Conservation (phyloP, 92 coral and sea anemone species). For the Umimayanthus kanabou region DNA sequence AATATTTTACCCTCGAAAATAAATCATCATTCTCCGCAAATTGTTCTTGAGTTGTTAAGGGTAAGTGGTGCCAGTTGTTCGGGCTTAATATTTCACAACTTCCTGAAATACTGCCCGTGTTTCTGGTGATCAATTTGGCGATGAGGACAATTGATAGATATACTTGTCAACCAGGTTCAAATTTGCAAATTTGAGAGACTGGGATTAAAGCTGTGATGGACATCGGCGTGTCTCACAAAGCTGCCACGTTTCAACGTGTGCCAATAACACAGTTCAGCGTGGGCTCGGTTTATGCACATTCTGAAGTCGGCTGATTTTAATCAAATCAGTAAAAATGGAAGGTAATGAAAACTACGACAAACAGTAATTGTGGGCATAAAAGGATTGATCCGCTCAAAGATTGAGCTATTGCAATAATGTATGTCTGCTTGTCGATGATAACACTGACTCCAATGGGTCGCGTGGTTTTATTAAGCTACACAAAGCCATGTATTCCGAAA, state of each 20-base stretch:
- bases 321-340: constrained; percentile 53
- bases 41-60: constrained; percentile 39
- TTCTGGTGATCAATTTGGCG: constrained; percentile 70
- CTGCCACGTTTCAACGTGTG: constrained; percentile 58
- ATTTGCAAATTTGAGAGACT: constrained; percentile 64
- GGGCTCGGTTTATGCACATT: constrained; percentile 31
- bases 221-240: constrained; percentile 61
- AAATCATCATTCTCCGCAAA: constrained; percentile 41
- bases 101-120: constrained; percentile 70
- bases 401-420: constrained; percentile 50
- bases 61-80: constrained; percentile 39
- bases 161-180: constrained; percentile 71
- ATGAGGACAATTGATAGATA: constrained; percentile 66
- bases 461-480: constrained; percentile 23
- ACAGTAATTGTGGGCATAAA: constrained; percentile 60
- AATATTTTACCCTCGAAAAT: constrained; percentile 25
- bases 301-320: constrained; percentile 56
- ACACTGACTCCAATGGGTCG: constrained; percentile 33
- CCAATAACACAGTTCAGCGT: constrained; percentile 52
- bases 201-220: constrained; percentile 74
- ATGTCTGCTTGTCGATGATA: constrained; percentile 30
- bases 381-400: constrained; percentile 54
- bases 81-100: constrained; percentile 57
- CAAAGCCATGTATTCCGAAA: neutral
- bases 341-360: constrained; percentile 63